phyloP scores from a whole-genome alignment of 1,140 invertebrate species.

The Nebria ingens region DNA sequence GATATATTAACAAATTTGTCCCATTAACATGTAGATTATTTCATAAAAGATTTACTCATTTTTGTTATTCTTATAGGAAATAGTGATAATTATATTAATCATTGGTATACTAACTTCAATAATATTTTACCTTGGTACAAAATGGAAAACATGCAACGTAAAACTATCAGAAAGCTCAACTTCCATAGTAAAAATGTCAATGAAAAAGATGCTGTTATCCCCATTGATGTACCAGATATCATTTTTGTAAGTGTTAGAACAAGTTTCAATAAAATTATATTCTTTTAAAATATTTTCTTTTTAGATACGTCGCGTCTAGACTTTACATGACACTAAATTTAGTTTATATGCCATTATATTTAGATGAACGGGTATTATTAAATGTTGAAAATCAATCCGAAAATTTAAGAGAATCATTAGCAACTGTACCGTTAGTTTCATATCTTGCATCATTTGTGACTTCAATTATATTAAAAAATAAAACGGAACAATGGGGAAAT shows the following conservation, averaged over 20 bases:
- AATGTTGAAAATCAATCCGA: constrained; percentile 33
- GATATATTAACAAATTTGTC: no score
- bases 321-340: constrained; percentile 75
- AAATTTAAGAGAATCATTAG: constrained; percentile 49
- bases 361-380: constrained; percentile 61
- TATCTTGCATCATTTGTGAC: constrained; percentile 76
- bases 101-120: constrained; percentile 38
- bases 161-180: constrained; percentile 16
- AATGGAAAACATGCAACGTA: constrained; percentile 18
- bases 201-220: constrained; percentile 34
- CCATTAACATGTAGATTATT: no score
- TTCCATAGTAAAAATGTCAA: background rate
- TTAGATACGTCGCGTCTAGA: constrained; percentile 69
- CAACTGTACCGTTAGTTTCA: constrained; percentile 75
- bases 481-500: constrained; percentile 39
- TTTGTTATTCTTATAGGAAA: constrained; percentile 36
- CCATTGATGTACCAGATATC: constrained; percentile 43
- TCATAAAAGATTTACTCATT: no score
- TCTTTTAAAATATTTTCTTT: constrained; percentile 16
- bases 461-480: constrained; percentile 64
- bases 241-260: constrained; percentile 39
- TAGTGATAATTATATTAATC: constrained; percentile 40
- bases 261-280: background rate
- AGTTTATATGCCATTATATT: constrained; percentile 77
- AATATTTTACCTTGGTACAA: constrained; percentile 34